These are phyloP conservation scores for Malurus melanocephalus DNA, from an alignment of 2,113 vertebrate species.

Conservation along the genomic window DNA sequence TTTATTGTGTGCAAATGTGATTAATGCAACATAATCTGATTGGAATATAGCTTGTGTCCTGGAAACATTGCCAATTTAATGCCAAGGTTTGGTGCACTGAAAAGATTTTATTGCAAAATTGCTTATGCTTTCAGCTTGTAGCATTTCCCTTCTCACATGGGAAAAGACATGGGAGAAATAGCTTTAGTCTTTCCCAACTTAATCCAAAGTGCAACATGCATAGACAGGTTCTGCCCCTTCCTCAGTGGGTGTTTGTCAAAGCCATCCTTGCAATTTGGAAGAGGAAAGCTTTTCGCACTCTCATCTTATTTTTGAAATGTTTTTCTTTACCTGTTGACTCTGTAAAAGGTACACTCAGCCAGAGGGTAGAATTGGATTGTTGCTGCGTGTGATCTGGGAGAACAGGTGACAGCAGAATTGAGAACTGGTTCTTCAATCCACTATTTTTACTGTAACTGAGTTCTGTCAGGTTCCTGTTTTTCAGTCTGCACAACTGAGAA, in stretches of 20 bases:
- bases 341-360: background rate
- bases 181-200: background rate
- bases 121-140: background rate
- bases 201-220: background rate
- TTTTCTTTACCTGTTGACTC: background rate
- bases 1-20: constrained; percentile 8
- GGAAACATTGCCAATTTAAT: background rate
- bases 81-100: background rate
- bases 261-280: background rate
- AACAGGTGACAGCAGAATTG: background rate
- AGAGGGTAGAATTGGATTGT: background rate
- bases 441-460: background rate
- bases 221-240: constrained; percentile 18
- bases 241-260: background rate
- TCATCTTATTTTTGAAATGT: background rate
- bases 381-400: background rate
- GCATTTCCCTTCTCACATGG: background rate
- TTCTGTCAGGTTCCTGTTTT: background rate
- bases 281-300: background rate
- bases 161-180: background rate
- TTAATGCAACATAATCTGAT: constrained; percentile 3
- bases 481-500: background rate
- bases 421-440: background rate
- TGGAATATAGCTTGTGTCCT: constrained; percentile 1
- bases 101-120: constrained; percentile 16